Base-by-base conservation (phyloP, 2,797 vertebrate genomes). In the Sebastes itinus region DNA sequence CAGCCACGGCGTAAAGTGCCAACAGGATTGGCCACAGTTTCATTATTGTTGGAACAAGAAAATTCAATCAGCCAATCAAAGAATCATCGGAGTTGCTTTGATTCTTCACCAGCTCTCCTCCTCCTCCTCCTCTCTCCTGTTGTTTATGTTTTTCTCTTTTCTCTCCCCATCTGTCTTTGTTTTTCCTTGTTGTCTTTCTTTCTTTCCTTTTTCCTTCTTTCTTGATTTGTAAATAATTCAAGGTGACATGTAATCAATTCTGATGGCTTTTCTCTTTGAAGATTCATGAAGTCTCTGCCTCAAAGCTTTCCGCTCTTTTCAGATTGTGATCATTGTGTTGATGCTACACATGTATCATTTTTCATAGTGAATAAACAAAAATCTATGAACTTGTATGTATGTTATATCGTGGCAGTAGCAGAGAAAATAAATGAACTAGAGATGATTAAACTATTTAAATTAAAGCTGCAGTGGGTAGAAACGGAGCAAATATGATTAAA, bases 61-160 rank as follows among this genome's bases (percentile, higher is more conserved):
- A 33, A 64, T 71, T 64, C 7, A 71, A 58, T 76, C 55, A 52
- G 56, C 64, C 55, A 52, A 25, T 55, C 75, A 63, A 32, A 63
- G 23, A 55, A 46, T 56, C 25, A 46, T 55, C 72, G 7, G 46
- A 77, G 12, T 35, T 27, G 18, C 23, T 46, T 70, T n/a, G 42
- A 35, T 25, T 69, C 49, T 23, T 46, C 42, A 64, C 11, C 49
- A 7, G 14, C 69, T 64, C 25, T 22, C 42, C 42, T 46, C 42
- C 42, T 33, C 38, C 14, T 38, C 46, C 18, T 6, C 3, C n/a
- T 72, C 35, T 33, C 49, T 33, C 7, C n/a, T 5, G 49, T 20
- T 49, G 27, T 33, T 23, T 52, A 25, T 32, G 28, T 7, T 49
- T 49, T 49, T 20, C 46, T 49, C 20, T 63, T 54, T 28, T 56